These are phyloP conservation scores for Gonocerus acuteangulatus DNA, from an alignment of 2,888 invertebrate species.

Conservation along the genomic window DNA sequence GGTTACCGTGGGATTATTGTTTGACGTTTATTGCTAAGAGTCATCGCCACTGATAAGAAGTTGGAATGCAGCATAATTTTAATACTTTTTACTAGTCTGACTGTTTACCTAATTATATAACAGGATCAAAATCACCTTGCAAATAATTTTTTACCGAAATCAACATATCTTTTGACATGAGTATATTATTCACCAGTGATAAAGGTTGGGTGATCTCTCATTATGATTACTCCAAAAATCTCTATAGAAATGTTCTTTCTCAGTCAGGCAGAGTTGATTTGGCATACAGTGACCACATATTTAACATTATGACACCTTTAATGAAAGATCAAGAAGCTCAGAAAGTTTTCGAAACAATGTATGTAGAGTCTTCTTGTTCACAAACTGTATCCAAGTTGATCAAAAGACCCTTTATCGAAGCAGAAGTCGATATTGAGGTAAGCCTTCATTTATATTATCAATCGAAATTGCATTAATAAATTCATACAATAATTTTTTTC, in stretches of 20 bases:
- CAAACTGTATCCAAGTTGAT: conserved; percentile 14
- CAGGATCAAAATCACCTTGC: too few relatives aligned
- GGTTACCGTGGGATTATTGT: too few relatives aligned
- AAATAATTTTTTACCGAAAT: too few relatives aligned
- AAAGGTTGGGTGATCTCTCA: conserved; percentile 50
- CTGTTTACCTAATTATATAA: too few relatives aligned
- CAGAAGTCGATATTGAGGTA: conserved; percentile 23
- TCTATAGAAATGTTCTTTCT: conserved; percentile 44
- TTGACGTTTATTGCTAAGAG: too few relatives aligned
- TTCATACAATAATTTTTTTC: neutral
- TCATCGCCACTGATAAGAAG: too few relatives aligned
- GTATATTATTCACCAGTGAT: conserved; percentile 43
- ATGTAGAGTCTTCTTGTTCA: conserved; percentile 14
- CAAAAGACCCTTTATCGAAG: conserved; percentile 21
- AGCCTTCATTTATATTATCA: neutral
- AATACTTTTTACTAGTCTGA: too few relatives aligned
- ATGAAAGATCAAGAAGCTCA: conserved; percentile 34
- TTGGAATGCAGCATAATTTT: too few relatives aligned
- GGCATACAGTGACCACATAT: conserved; percentile 32
- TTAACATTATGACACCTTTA: conserved; percentile 35
- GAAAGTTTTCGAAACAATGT: neutral
- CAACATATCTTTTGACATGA: too few relatives aligned
- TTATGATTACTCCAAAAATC: conserved; percentile 45
- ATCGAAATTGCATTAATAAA: neutral
- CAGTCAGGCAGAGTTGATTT: conserved; percentile 31